phyloP scores from a whole-genome alignment of 2,113 vertebrate genomes.

The Petaurus breviceps region DNA sequence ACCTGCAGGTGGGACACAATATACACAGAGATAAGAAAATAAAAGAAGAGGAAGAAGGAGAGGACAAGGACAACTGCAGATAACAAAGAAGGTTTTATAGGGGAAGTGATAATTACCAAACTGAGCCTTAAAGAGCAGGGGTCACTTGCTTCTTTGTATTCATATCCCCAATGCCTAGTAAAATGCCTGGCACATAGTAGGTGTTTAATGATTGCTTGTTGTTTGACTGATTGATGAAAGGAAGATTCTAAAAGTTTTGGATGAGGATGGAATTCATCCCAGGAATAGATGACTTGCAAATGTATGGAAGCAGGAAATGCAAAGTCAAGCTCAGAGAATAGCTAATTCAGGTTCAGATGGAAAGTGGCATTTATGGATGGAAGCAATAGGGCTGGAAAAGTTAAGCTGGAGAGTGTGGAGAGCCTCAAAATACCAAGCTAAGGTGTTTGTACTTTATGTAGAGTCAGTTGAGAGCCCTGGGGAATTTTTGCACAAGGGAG shows the following conservation, averaged over 20 bases:
- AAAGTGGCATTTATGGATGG: neutral
- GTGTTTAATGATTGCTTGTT: neutral
- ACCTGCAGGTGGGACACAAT: neutral
- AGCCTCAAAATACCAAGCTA: neutral
- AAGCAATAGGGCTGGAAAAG: neutral
- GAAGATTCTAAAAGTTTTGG: neutral
- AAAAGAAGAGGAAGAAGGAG: neutral
- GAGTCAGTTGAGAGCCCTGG: neutral
- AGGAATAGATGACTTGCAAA: neutral
- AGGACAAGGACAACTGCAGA: neutral
- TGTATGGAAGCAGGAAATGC: neutral
- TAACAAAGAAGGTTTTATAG: neutral
- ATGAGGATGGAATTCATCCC: neutral
- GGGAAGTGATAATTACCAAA: neutral
- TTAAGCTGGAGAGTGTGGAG: neutral
- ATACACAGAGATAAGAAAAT: neutral
- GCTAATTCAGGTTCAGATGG: neutral
- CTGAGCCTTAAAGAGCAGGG: neutral
- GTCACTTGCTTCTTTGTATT: neutral
- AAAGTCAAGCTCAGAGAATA: neutral
- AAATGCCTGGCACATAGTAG: neutral
- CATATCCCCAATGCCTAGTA: neutral
- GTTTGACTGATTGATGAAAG: neutral
- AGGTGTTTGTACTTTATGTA: neutral
- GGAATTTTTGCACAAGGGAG: neutral